Base-by-base conservation (phyloP, 2,797 vertebrate genomes). In the Caiman crocodilus region DNA sequence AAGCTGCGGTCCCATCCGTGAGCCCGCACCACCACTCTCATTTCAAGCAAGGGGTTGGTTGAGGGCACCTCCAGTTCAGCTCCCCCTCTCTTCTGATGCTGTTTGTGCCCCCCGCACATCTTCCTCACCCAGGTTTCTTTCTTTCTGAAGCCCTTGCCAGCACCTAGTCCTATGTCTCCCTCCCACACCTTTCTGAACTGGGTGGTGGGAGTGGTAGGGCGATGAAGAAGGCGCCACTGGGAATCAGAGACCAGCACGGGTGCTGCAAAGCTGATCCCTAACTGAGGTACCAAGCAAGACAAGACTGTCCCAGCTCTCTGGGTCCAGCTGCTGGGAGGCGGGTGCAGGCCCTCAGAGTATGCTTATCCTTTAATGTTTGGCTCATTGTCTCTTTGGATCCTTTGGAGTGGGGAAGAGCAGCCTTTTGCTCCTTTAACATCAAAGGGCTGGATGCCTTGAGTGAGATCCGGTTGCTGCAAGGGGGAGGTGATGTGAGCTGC, bases 291-390 rank as follows among this genome's bases (percentile, higher is more conserved):
- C 76, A 21, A n/a, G 56, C 57, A 77, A 57, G 32, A 26, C 35
- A 26, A 60, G 78, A 28, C 32, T 61, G 63, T 26, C 59, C 32
- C 32, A 30, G 30, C 35, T 5, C 50, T n/a, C 79, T 69, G 42
- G 42, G 56, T 50, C 60, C 79, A 69, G 26, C 63, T 67, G 63
- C 61, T 55, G 79, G 57, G 80, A 6, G 23, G 28, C n/a, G 64
- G 55, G 15, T 13, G 9, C 59, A 63, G 35, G 30, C 59, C 21
- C 2, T 64, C 78, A 79, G 42, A 58, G 60, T 55, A 28, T 50
- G 60, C 56, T 21, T 25, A 42, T 84, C 69, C 94, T 94, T 96
- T 95, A 81, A 95, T 94, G 94, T 94, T 25, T 8, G 91, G 64
- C 83, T 91, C 92, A 64, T 55, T 12, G 89, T 75, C 92, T 91